phyloP scores from a whole-genome alignment of 2,797 vertebrate species.

The Meriones psammophilus region DNA sequence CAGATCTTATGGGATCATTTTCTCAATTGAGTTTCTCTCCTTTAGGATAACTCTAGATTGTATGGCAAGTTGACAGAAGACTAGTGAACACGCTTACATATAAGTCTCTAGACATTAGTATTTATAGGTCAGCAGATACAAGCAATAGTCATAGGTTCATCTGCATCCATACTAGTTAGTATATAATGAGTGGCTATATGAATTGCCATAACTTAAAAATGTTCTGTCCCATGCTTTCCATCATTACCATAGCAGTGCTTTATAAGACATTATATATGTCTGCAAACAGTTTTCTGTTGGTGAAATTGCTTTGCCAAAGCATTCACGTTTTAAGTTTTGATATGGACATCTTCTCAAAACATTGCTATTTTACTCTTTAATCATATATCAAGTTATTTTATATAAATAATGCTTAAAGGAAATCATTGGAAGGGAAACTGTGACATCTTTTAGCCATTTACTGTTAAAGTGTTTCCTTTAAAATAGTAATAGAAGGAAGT shows the following conservation, averaged over 20 bases:
- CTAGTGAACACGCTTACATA: background rate
- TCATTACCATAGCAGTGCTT: constrained; percentile 1
- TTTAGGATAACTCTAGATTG: background rate
- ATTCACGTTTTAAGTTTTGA: constrained; percentile 55
- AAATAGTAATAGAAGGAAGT: constrained; percentile 40
- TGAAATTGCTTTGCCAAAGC: background rate
- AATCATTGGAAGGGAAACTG: background rate
- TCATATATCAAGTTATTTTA: background rate
- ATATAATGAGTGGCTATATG: background rate
- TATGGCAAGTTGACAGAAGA: background rate
- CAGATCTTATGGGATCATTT: background rate
- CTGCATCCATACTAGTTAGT: background rate
- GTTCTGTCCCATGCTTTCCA: background rate
- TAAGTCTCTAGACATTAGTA: background rate
- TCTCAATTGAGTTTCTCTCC: background rate
- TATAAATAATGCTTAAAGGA: background rate
- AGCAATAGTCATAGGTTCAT: constrained; percentile 28
- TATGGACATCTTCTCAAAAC: background rate
- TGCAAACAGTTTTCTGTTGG: background rate
- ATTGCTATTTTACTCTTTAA: constrained; percentile 26
- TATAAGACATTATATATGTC: background rate
- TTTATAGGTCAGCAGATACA: background rate
- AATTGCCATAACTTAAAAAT: constrained; percentile 18
- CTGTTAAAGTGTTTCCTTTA: constrained; percentile 53
- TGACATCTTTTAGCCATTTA: background rate